These are phyloP conservation scores for Tinamus major DNA, from an alignment of 2,797 vertebrate genomes.

Conservation along the genomic window DNA sequence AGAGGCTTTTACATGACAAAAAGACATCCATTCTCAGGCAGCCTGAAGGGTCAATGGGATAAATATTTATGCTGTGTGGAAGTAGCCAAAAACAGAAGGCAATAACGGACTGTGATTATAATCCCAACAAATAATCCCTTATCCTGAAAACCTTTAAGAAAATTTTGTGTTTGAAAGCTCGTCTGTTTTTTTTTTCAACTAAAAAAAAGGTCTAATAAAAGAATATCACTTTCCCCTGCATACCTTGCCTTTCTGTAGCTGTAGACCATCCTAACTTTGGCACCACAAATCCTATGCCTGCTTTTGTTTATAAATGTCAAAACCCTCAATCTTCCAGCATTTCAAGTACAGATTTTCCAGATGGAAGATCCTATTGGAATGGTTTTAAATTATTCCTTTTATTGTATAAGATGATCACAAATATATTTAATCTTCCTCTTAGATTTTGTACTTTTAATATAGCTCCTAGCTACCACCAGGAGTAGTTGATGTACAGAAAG, in stretches of 20 bases:
- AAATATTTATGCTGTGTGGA: slow-evolving; percentile 16
- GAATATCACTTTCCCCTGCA: rapidly evolving
- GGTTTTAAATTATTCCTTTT: background rate
- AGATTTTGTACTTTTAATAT: background rate
- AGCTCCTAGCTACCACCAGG: background rate
- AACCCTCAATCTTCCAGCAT: background rate
- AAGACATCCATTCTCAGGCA: background rate
- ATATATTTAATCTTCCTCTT: background rate
- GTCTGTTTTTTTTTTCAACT: background rate
- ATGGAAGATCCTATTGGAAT: background rate
- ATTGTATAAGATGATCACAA: background rate
- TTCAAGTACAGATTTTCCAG: background rate
- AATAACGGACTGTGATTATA: background rate
- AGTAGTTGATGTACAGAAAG: background rate
- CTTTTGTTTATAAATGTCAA: background rate
- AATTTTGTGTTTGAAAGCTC: background rate
- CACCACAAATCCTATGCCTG: background rate
- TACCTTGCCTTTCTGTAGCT: background rate
- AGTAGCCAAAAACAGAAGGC: background rate
- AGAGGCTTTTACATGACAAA: background rate
- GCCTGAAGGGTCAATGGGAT: background rate
- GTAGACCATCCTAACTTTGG: background rate
- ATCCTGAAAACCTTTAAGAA: background rate
- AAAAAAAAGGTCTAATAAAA: background rate
- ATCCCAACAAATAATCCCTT: background rate